Base-by-base conservation (phyloP, 2,113 vertebrate genomes). In the Boleophthalmus pectinirostris region DNA sequence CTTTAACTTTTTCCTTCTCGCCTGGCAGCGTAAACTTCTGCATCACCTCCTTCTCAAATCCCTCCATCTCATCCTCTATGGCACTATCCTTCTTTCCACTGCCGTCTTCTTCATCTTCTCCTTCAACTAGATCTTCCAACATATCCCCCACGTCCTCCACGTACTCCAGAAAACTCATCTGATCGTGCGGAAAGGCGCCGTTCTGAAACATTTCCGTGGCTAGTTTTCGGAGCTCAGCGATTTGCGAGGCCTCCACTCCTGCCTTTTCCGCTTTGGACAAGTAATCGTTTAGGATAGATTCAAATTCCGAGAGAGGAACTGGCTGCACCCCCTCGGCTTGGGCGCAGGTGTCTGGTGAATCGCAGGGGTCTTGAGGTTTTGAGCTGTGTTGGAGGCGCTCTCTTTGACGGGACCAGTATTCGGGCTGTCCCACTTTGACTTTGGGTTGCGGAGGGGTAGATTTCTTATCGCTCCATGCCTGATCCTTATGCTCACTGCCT, bases 121-220 rank as follows among this genome's bases (percentile, higher is more conserved):
- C 78, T 78, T 93, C 78, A 0, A 94, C 96, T 86, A 94, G 81
- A 64, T 96, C 96, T 82, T 99, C 97, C 75, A 98, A 88, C 76
- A 96, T 93, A n/a, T 99, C 96, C 7, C 88, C 94, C 77, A 97
- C 51, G 0, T 96, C 94, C 0, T 97, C 95, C 56, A 93, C 93
- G 9, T 97, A 96, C 69, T 96, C 95, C 0, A 88, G 79, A 47
- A 98, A 98, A 49, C 92, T 94, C 70, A 95, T 90, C 68, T 89
- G 93, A 73, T 97, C 90, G 0, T 98, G 97, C 35, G 89, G 85
- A 21, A 98, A 99, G 61, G 93, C 0, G 0, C 94, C 95, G 0
- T 94, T 85, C 0, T 82, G 79, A 10, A 98, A 99, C 80, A 90
- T 96, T 0, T 94, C 89, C 0, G 77, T 61, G 0, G 93, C 78